These are phyloP conservation scores for Paradisaea rubra DNA, from an alignment of 2,113 vertebrate species.

Conservation along the genomic window DNA sequence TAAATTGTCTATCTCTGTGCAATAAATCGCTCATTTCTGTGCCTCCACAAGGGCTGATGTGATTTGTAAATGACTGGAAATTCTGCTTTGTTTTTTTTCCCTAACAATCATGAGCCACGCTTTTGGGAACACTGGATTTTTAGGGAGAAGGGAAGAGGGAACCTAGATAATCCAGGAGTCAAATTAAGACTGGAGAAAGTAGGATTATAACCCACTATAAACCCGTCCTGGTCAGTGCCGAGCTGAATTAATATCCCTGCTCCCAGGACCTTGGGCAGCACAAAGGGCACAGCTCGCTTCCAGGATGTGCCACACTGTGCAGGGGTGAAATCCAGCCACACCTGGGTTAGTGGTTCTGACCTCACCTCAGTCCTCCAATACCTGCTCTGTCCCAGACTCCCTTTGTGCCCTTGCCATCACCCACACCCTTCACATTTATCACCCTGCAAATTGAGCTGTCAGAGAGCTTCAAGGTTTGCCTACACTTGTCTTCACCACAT, in stretches of 20 bases:
- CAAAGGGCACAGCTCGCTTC: background rate
- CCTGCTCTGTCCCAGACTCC: background rate
- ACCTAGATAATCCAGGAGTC: background rate
- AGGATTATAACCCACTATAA: background rate
- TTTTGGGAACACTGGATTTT: background rate
- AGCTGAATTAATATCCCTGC: background rate
- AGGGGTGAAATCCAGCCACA: background rate
- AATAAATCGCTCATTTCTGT: background rate
- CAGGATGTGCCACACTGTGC: background rate
- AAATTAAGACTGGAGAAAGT: background rate
- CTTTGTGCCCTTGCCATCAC: background rate
- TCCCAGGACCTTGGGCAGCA: background rate
- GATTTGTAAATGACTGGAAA: background rate
- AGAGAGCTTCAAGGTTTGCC: background rate
- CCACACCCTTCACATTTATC: background rate
- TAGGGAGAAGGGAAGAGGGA: background rate
- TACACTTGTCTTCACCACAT: background rate
- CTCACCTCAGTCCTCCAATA: background rate
- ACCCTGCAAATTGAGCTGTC: background rate
- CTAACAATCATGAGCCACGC: accelerated
- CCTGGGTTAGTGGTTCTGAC: background rate
- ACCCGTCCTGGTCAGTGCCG: background rate
- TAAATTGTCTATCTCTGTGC: background rate
- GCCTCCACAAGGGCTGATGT: background rate
- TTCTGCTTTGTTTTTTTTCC: background rate